Percentiles rank a stretch among this genome's conserved stretches.
These are phyloP conservation scores for Danionella cerebrum DNA, from an alignment of 2,113 vertebrate species.

Conservation along the genomic window DNA sequence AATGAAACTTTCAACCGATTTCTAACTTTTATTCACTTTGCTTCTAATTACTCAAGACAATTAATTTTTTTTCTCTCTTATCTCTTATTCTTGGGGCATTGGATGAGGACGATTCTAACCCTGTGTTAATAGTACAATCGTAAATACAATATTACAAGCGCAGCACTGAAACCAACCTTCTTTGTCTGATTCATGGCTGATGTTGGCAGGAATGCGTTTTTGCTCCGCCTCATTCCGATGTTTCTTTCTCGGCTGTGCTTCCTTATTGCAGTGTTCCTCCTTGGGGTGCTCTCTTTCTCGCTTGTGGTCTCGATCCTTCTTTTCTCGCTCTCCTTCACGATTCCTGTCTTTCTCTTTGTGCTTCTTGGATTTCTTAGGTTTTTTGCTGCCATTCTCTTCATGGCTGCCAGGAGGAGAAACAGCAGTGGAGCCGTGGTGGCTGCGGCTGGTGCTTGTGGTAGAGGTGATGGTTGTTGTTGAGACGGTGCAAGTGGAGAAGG, in stretches of 20 bases:
- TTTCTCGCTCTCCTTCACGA: slow-evolving; percentile 50
- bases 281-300: slow-evolving; percentile 47
- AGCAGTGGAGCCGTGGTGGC: slow-evolving; percentile 26
- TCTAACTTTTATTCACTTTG: too few relatives aligned
- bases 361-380: slow-evolving; percentile 76
- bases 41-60: too few relatives aligned
- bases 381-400: slow-evolving; percentile 54
- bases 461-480: slow-evolving; percentile 51
- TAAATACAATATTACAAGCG: not conserved
- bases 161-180: slow-evolving; percentile 43
- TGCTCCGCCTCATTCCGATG: slow-evolving; percentile 35
- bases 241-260: slow-evolving; percentile 52
- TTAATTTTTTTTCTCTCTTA: too few relatives aligned
- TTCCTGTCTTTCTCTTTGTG: slow-evolving; percentile 71
- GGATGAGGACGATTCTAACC: too few relatives aligned
- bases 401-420: slow-evolving; percentile 51
- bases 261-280: slow-evolving; percentile 42
- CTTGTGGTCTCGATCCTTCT: slow-evolving; percentile 55
- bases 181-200: slow-evolving; percentile 20
- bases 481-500: slow-evolving; percentile 34
- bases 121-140: too few relatives aligned
- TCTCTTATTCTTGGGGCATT: too few relatives aligned
- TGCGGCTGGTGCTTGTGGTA: slow-evolving; percentile 48
- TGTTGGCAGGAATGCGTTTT: slow-evolving; percentile 11
- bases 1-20: too few relatives aligned